phyloP scores from a whole-genome alignment of 1,140 invertebrate species.

The Panagrolaimus sp. region DNA sequence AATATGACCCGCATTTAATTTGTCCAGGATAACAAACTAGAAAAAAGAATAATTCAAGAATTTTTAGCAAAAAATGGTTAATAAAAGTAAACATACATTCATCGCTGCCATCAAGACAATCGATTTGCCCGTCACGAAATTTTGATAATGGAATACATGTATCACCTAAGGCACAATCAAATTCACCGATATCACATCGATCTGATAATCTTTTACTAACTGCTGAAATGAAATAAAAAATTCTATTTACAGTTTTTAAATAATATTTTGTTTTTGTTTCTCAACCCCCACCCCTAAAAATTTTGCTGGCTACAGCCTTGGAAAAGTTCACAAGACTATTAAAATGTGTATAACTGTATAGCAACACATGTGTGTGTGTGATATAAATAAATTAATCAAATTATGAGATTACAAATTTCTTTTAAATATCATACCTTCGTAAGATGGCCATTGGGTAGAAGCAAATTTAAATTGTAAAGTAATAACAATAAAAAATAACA shows the following conservation, averaged over 20 bases:
- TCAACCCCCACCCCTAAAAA: too few relatives aligned
- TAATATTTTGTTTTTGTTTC: too few relatives aligned
- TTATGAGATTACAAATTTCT: too few relatives aligned
- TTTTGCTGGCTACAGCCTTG: too few relatives aligned
- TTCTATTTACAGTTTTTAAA: too few relatives aligned
- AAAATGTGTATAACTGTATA: too few relatives aligned
- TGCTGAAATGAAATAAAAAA: neutral
- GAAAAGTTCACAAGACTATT: too few relatives aligned
- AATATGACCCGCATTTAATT: conserved; percentile 35
- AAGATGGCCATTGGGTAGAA: conserved; percentile 8
- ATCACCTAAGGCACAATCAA: conserved; percentile 10
- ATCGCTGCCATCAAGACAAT: conserved; percentile 55
- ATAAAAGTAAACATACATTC: conserved; percentile 50
- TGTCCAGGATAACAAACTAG: conserved; percentile 35
- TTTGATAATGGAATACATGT: conserved; percentile 41
- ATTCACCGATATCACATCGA: conserved; percentile 7
- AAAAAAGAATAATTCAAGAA: neutral
- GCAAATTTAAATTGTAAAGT: neutral
- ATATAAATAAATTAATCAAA: too few relatives aligned
- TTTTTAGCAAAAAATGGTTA: neutral
- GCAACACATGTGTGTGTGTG: too few relatives aligned
- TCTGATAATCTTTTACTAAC: conserved; percentile 4
- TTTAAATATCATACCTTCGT: neutral
- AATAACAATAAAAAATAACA: conserved; percentile 10
- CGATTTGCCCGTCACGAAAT: conserved; percentile 43